phyloP scores from a whole-genome alignment of 2,113 vertebrate genomes.

The Eublepharis macularius region DNA sequence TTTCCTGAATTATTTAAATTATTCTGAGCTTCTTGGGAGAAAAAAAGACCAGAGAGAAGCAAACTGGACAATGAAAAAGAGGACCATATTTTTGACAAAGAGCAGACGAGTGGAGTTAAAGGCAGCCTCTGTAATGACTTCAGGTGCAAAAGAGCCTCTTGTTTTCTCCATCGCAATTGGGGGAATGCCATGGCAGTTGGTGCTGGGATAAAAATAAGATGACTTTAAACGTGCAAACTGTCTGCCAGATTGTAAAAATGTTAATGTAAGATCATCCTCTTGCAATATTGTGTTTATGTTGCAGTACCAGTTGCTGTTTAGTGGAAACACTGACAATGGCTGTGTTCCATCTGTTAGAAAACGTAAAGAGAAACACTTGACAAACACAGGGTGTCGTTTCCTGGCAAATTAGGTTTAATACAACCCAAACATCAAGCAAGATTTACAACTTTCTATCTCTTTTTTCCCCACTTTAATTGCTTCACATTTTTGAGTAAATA shows the following conservation, averaged over 20 bases:
- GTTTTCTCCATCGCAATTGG: neutral
- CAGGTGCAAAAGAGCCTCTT: neutral
- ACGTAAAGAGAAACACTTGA: slow-evolving; percentile 72
- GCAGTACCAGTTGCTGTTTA: slow-evolving; percentile 79
- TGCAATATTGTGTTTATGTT: slow-evolving; percentile 77
- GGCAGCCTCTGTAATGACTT: neutral
- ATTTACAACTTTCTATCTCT: slow-evolving; percentile 73
- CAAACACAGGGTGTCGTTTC: slow-evolving; percentile 78
- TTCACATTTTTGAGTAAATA: slow-evolving; percentile 59
- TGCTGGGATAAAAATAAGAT: slow-evolving; percentile 60
- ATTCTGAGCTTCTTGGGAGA: no score
- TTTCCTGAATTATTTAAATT: no score
- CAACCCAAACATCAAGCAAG: slow-evolving; percentile 70
- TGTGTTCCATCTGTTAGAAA: slow-evolving; percentile 79
- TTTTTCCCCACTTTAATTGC: slow-evolving; percentile 67
- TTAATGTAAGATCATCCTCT: slow-evolving; percentile 80
- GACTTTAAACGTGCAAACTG: slow-evolving; percentile 72
- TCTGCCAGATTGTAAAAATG: slow-evolving; percentile 76
- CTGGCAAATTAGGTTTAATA: slow-evolving; percentile 71
- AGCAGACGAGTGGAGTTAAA: neutral
- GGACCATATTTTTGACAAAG: no score
- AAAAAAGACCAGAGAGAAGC: no score
- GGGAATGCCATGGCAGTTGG: neutral
- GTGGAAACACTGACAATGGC: slow-evolving; percentile 77
- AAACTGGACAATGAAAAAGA: no score